Evolutionary conservation across 2,113 vertebrate genomes (phyloP), one percentile per base, ranked within the genome.

Genomic region (Ahaetulla prasina): DNA sequence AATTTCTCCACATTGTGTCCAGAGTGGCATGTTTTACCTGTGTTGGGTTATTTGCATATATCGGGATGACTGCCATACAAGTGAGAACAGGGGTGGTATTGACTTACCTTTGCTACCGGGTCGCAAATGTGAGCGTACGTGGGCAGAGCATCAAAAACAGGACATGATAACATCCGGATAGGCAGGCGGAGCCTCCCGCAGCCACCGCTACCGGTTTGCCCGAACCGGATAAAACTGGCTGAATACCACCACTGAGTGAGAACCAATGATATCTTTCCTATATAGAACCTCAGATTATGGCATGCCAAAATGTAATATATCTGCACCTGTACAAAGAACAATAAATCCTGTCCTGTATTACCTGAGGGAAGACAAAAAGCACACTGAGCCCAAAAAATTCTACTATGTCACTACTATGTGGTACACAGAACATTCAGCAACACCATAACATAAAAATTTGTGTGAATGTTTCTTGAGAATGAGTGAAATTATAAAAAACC

Each of bases 321-420:
- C 43, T 86, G 96, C 94, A 10, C 25, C 85, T 94, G 10, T 12
- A 93, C 57, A 68, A 92, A 95, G 94, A 45, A 47, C 7, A 4
- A 43, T 8, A 35, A 20, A 54, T 91, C 93, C 93, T 96, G 94
- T 92, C 92, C 95, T 93, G 94, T 85, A 74, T 92, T 88, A 74
- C 27, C 35, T 54, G 86, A n/a, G 87, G 27, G 45, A 74, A 94
- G 96, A 52, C 93, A 93, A 90, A 93, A 91, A 94, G 89, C 54
- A 94, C 8, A 89, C 93, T 89, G 93, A 94, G 35, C 11, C 7
- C 20, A 45, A 39, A 74, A 94, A 95, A 84, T 23, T 18, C 93
- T 94, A 89, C 89, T 60, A 9, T 57, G 30, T 88, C 7, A 60
- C 14, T 89, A 87, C 11, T 80, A 25, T 30, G 12, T 6, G 0